phyloP scores from a whole-genome alignment of 2,888 invertebrate species.

The Apamea monoglypha region DNA sequence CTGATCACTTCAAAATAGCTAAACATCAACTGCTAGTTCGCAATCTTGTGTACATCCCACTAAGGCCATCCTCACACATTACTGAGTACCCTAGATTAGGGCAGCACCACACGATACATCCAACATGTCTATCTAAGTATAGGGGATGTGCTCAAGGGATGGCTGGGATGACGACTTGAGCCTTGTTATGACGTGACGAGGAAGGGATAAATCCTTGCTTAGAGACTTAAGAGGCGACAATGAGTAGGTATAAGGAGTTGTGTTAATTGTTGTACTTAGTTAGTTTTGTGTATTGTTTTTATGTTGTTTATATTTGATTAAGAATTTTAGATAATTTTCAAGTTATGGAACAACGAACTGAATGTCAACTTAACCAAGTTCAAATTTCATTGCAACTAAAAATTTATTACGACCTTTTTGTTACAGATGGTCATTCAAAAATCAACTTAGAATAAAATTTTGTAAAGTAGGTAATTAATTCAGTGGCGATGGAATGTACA shows the following conservation, averaged over 20 bases:
- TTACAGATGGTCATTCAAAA: background rate
- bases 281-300: background rate
- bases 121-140: constrained; percentile 36
- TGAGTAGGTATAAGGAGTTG: background rate
- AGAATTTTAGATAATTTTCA: background rate
- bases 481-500: too few relatives aligned
- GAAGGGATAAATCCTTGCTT: constrained; percentile 9
- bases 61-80: background rate
- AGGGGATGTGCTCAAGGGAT: constrained; percentile 23
- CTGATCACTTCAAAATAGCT: background rate
- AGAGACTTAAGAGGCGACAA: background rate
- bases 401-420: background rate
- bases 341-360: background rate
- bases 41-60: background rate
- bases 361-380: background rate
- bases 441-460: background rate
- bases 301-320: background rate
- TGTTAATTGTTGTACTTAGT: background rate
- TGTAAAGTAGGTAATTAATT: too few relatives aligned
- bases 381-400: background rate
- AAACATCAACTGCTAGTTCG: background rate
- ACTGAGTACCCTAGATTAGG: constrained; percentile 31
- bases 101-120: constrained; percentile 19
- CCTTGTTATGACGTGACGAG: constrained; percentile 24
- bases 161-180: constrained; percentile 29